phyloP scores from a whole-genome alignment of 2,113 vertebrate species.

The Crotophaga sulcirostris region DNA sequence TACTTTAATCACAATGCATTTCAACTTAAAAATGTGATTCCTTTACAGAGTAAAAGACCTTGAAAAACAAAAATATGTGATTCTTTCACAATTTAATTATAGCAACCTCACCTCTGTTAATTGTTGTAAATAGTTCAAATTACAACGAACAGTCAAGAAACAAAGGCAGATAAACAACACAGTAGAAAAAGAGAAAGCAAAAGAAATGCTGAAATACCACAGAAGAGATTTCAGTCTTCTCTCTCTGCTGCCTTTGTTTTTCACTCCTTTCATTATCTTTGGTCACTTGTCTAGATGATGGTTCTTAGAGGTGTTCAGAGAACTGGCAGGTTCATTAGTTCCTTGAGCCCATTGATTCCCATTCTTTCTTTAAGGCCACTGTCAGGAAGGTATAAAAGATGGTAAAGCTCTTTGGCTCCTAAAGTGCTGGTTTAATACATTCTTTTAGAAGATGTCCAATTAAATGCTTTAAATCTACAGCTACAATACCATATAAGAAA shows the following conservation, averaged over 20 bases:
- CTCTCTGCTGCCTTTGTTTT: not conserved
- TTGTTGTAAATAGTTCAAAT: not conserved
- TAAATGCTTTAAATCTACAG: slow-evolving; percentile 15
- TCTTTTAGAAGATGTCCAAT: slow-evolving; percentile 3
- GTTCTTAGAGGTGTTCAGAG: not conserved
- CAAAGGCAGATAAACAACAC: not conserved
- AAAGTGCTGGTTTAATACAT: not conserved
- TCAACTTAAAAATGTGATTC: not conserved
- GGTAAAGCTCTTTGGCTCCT: not conserved
- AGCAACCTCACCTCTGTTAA: not conserved
- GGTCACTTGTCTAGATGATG: slow-evolving; percentile 14
- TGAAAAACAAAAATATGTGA: not conserved
- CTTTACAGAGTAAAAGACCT: not conserved
- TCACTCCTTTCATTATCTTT: slow-evolving; percentile 16
- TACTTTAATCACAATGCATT: not conserved
- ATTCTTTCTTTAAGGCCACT: slow-evolving; percentile 12
- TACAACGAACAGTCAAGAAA: not conserved
- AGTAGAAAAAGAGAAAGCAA: not conserved
- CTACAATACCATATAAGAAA: not conserved
- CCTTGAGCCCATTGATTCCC: slow-evolving; percentile 4
- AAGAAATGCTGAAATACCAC: not conserved
- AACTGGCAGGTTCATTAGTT: slow-evolving; percentile 41
- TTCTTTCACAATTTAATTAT: not conserved
- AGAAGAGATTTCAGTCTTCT: not conserved
- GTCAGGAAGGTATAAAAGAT: slow-evolving; percentile 28